Base-by-base conservation (phyloP, 2,888 invertebrate genomes). In the Hypena proboscidalis region DNA sequence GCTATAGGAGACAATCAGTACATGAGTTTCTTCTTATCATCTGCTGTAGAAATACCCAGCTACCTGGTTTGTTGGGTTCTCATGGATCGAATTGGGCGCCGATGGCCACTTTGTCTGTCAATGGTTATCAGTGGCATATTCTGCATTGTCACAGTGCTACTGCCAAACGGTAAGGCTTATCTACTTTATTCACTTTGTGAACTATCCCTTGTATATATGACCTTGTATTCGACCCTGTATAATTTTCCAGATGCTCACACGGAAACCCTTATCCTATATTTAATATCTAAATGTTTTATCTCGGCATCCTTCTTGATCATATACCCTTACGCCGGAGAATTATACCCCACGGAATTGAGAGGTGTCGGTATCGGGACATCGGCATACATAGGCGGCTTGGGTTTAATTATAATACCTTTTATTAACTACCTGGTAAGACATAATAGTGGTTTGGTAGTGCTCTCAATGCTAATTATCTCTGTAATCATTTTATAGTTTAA, bases 271-370 rank as follows among this genome's bases (percentile, higher is more conserved):
- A 90, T 95, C 42, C 85, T 97, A 9, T 97, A 95, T 80, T 85
- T 97, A 22, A 90, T 97, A 68, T 95, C 97, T 7, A 98, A 98
- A 85, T 96, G 96, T 56, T 94, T 97, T 57, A 96, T 97, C 74
- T 97, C 97, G 1, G 97, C 97, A 3, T 97, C 97, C 3, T 98
- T 97, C 86, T 91, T 97, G 41, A 97, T 97, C 52, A 97, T 98
- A 67, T 98, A 97, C 81, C 97, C 97, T 0, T 97, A 97, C 81
- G 97, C 97, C 60, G 97, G 97, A 5, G 98, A 98, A 86, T 81
- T 98, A 11, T 97, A 97, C 83, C 98, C 98, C 1, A 98, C 97
- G 1, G 96, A 96, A 78, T 92, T 97, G 29, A 92, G 98, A 64
- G 97, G 97, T 1, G 92, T 97, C 39, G 98, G 97, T 8, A 97